Evolutionary conservation across 2,888 invertebrate species (phyloP).

Genomic region (Itoplectis maculator): DNA sequence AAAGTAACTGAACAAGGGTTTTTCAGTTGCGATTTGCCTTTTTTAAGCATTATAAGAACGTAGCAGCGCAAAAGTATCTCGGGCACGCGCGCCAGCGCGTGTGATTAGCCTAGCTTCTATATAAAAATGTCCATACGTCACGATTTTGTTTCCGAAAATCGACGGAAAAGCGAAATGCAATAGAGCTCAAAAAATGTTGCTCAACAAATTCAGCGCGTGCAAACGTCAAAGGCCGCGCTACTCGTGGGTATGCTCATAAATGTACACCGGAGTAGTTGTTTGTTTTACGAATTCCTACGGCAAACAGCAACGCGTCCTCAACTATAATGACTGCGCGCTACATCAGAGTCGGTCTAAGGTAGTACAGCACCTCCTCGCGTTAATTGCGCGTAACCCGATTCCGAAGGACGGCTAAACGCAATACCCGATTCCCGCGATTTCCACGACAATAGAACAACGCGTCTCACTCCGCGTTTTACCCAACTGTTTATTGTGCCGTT

Average conservation of each 20-base stretch:
- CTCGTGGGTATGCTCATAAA: background rate
- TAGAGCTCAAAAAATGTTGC: no score
- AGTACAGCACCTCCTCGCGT: conserved; percentile 49
- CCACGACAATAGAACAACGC: conserved; percentile 52
- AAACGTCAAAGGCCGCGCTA: no score
- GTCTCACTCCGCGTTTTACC: conserved; percentile 34
- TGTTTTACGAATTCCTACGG: background rate
- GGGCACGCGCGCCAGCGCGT: no score
- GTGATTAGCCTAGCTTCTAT: no score
- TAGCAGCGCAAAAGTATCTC: no score
- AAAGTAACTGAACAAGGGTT: no score
- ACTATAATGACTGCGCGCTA: conserved; percentile 2
- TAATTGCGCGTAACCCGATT: conserved; percentile 76
- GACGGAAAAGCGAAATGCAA: no score
- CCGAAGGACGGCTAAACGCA: conserved; percentile 69
- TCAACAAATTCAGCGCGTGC: no score
- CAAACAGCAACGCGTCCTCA: background rate
- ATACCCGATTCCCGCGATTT: conserved; percentile 66
- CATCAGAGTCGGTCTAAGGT: background rate
- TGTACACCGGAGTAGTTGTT: background rate
- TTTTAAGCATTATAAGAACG: no score
- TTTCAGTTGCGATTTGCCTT: no score
- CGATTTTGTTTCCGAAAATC: no score
- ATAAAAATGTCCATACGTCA: no score
- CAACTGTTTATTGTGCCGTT: conserved; percentile 18